Evolutionary conservation across 2,797 vertebrate genomes (phyloP), one percentile per base, ranked within the genome.

Genomic region (Perodicticus potto): DNA sequence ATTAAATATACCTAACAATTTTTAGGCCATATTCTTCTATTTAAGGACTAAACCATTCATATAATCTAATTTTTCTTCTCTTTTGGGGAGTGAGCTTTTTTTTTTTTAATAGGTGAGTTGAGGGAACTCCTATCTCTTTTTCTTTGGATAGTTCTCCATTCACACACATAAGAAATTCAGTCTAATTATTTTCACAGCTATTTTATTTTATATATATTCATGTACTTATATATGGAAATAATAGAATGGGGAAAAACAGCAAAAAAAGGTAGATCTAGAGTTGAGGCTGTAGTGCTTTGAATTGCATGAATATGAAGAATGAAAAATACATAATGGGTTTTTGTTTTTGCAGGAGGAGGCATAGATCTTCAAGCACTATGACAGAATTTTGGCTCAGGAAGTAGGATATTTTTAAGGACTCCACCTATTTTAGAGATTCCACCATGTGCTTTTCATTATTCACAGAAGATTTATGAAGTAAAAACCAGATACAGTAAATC

Each of bases 371-470:
- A 49, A 63, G 65, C 90, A 63, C 40, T 91, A 85, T 69, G 76
- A 97, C 76, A 83, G 96, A 98, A 98, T 97, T 97, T 93, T 97
- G 96, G 89, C 89, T 97, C 94, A 92, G 57, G 84, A 95, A 96
- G 74, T 78, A 95, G 86, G 96, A 49, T 74, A 91, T 97, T 97
- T 98, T 97, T 87, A 96, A 74, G 57, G 73, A 97, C 49, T 97
- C 88, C 97, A 97, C 80, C 90, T 96, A 97, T 96, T 95, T 97
- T 81, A 92, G 59, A 97, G 86, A 97, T 96, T 85, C 61, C 85
- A 72, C 94, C 49, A 94, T 53, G 61, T 95, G 73, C 59, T 96
- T 97, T 98, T 98, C 76, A 88, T 45, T 89, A 94, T 82, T 76
- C 95, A 95, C 6, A 96, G 53, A 0, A 19, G 78, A 95, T 67